phyloP scores from a whole-genome alignment of 2,888 invertebrate genomes.

The Pristionchus entomophagus region DNA sequence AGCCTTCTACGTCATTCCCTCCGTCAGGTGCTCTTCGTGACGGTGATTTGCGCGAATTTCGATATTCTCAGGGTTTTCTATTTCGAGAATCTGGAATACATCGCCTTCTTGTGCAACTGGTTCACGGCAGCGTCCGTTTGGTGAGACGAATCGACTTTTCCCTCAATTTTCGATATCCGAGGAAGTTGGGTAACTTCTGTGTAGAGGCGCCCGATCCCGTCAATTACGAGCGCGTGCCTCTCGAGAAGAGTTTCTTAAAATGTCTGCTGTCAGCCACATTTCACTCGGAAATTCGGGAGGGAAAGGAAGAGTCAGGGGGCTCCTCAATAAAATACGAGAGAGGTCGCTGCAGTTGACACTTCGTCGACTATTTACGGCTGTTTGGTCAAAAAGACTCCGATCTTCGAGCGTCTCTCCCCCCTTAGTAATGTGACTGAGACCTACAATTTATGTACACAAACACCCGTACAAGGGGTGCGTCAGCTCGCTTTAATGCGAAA shows the following conservation, averaged over 20 bases:
- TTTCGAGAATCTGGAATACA: not conserved
- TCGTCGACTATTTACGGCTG: constrained; percentile 13
- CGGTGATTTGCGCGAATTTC: not conserved
- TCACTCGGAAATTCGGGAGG: not conserved
- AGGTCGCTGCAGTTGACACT: not conserved
- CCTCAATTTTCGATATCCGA: no score
- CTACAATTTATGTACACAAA: not conserved
- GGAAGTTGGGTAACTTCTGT: no score
- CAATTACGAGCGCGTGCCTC: no score
- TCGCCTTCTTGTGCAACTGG: constrained; percentile 59
- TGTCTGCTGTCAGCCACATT: not conserved
- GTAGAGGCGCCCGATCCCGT: no score
- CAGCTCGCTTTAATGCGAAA: no score
- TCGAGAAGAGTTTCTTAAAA: not conserved
- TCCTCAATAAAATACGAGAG: constrained; percentile 29
- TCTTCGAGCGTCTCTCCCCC: not conserved
- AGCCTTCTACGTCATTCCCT: constrained; percentile 50
- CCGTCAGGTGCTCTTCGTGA: constrained; percentile 55
- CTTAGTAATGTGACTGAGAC: not conserved
- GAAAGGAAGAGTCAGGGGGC: not conserved
- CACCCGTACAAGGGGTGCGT: not conserved
- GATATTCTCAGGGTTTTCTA: not conserved
- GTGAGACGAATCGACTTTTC: constrained; percentile 51
- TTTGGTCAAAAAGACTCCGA: not conserved
- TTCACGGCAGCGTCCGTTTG: constrained; percentile 68